Conservation (phyloP, 2,797 vertebrate genomes). For the Halcyon smyrnensis region DNA sequence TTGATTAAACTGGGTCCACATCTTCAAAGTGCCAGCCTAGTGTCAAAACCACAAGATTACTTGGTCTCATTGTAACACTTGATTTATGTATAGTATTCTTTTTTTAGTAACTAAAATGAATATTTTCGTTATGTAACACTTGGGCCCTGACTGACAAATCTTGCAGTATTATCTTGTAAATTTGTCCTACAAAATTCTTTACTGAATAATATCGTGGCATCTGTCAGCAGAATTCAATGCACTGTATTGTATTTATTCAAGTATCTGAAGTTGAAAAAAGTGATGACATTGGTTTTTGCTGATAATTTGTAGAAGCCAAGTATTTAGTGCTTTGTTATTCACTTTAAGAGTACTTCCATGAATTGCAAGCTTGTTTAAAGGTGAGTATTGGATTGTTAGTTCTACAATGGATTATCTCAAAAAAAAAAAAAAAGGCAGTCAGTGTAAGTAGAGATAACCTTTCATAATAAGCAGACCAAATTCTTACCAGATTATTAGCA, state of each 20-base stretch:
- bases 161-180: background rate
- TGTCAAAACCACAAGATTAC: background rate
- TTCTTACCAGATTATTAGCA: background rate
- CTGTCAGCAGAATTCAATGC: background rate
- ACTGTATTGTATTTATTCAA: background rate
- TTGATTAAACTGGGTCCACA: background rate
- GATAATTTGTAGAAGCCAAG: background rate
- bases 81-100: rapidly evolving
- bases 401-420: background rate
- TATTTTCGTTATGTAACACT: background rate
- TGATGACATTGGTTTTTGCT: background rate
- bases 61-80: background rate
- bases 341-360: background rate
- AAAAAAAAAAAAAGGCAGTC: background rate
- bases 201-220: background rate
- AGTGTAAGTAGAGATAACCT: background rate
- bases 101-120: background rate
- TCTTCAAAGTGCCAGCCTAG: background rate
- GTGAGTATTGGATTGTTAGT: background rate
- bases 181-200: background rate
- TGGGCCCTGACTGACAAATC: background rate
- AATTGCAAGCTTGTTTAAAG: background rate
- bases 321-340: background rate
- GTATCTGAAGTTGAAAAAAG: conserved; percentile 8
- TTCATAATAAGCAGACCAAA: background rate